Conservation (phyloP, 2,113 vertebrate species). For the Campylomormyrus tamandua region DNA sequence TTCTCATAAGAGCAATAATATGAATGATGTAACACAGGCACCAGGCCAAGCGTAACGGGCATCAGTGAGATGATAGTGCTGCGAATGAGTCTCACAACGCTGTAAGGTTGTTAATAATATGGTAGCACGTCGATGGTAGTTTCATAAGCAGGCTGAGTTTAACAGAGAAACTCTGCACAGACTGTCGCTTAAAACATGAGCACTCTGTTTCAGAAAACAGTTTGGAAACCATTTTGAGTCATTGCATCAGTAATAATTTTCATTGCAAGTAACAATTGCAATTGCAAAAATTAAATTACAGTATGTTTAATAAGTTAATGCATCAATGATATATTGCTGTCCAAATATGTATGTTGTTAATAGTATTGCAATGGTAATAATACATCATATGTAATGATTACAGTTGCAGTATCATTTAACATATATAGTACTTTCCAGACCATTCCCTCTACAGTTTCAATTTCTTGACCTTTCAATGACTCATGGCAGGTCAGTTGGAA, state of each 20-base stretch:
- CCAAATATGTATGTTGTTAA: background rate
- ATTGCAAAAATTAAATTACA: background rate
- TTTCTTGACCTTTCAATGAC: background rate
- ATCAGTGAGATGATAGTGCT: background rate
- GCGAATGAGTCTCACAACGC: background rate
- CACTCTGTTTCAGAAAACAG: background rate
- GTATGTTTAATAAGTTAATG: background rate
- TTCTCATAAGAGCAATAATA: background rate
- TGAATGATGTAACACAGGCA: background rate
- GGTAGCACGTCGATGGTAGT: background rate
- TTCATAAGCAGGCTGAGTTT: background rate
- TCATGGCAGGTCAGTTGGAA: background rate
- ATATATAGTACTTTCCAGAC: background rate
- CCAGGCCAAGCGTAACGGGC: background rate
- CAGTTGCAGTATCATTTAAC: background rate
- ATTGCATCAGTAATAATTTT: background rate
- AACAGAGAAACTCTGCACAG: background rate
- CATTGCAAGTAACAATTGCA: background rate
- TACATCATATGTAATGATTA: background rate
- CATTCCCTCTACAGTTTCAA: background rate
- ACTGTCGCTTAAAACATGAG: background rate
- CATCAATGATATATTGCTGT: background rate
- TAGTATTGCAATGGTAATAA: background rate
- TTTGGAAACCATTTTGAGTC: background rate
- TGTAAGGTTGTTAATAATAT: background rate